Evolutionary conservation across 2,888 invertebrate species (phyloP).

Genomic region (Nysson spinosus): DNA sequence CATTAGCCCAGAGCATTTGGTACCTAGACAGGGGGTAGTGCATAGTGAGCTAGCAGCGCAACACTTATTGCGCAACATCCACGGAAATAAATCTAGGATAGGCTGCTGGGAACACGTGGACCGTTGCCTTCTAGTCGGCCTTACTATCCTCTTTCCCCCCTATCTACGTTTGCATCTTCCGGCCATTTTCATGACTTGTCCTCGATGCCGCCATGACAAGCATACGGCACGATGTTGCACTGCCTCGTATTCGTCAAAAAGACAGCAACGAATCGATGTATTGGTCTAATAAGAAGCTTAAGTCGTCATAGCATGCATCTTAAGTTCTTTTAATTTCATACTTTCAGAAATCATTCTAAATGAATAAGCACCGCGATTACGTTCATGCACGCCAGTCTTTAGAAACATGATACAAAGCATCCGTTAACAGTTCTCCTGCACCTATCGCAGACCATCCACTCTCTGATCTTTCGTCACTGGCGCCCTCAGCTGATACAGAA

Average conservation of each 20-base stretch:
- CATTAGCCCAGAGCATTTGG: conserved; percentile 48
- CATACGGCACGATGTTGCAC: conserved; percentile 28
- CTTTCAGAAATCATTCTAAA: not conserved
- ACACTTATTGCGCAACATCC: conserved; percentile 66
- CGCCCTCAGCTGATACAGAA: conserved; percentile 56
- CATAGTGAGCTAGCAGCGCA: conserved; percentile 41
- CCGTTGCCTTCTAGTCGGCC: conserved; percentile 61
- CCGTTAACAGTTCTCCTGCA: conserved; percentile 17
- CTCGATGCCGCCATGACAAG: conserved; percentile 49
- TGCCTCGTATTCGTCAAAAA: conserved; percentile 23
- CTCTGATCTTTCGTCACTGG: conserved; percentile 54
- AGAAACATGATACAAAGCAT: conserved; percentile 30
- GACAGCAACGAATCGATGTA: conserved; percentile 26
- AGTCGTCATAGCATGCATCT: not conserved
- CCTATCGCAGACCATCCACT: conserved; percentile 50
- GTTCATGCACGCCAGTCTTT: conserved; percentile 12
- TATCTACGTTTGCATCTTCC: conserved; percentile 50
- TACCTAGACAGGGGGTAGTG: conserved; percentile 37
- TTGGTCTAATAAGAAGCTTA: not conserved
- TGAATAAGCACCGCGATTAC: not conserved
- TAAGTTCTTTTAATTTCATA: not conserved
- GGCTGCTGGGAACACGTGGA: conserved; percentile 65
- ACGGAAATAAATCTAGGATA: conserved; percentile 73
- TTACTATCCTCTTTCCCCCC: conserved; percentile 37
- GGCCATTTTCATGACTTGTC: conserved; percentile 59